Evolutionary conservation across 2,888 invertebrate genomes (phyloP).

Genomic region (Epirrita christyi): DNA sequence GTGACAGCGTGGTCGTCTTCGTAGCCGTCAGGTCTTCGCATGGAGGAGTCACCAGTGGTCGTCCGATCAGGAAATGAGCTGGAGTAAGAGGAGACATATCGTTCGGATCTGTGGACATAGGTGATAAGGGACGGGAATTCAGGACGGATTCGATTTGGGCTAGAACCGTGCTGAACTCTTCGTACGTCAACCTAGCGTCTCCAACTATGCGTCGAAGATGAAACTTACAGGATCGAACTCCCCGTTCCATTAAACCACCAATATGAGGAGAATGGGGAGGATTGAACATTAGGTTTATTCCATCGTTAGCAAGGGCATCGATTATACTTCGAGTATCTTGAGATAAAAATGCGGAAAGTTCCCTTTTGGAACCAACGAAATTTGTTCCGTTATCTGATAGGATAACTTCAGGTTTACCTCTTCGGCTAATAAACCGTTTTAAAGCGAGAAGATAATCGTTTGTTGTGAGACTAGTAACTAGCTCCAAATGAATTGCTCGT

Average conservation of each 20-base stretch:
- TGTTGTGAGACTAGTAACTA: slow-evolving; percentile 12
- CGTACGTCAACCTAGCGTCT: slow-evolving; percentile 17
- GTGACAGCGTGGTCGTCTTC: slow-evolving; percentile 3
- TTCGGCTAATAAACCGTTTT: slow-evolving; percentile 3
- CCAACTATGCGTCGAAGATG: not conserved
- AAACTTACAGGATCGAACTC: not conserved
- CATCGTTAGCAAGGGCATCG: not conserved
- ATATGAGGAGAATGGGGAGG: not conserved
- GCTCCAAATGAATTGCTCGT: slow-evolving; percentile 25
- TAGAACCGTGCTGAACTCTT: slow-evolving; percentile 38
- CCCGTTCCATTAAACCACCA: not conserved
- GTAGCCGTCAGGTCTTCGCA: slow-evolving; percentile 7
- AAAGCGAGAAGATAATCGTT: slow-evolving; percentile 13
- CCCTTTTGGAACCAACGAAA: slow-evolving; percentile 5
- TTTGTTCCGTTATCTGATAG: slow-evolving; percentile 6
- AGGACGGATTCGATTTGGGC: slow-evolving; percentile 40
- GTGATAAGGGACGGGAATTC: slow-evolving; percentile 40
- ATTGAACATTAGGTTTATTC: not conserved
- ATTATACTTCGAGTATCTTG: not conserved
- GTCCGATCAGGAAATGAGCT: slow-evolving; percentile 46
- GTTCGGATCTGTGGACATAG: slow-evolving; percentile 38
- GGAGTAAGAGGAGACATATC: slow-evolving; percentile 46
- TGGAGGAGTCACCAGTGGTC: slow-evolving; percentile 26
- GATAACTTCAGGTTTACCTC: slow-evolving; percentile 10
- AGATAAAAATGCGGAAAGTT: not conserved